Percentiles rank a stretch among this genome's conserved stretches.
Conservation (phyloP, 2,797 vertebrate species). For the Clarias laeviceps region DNA sequence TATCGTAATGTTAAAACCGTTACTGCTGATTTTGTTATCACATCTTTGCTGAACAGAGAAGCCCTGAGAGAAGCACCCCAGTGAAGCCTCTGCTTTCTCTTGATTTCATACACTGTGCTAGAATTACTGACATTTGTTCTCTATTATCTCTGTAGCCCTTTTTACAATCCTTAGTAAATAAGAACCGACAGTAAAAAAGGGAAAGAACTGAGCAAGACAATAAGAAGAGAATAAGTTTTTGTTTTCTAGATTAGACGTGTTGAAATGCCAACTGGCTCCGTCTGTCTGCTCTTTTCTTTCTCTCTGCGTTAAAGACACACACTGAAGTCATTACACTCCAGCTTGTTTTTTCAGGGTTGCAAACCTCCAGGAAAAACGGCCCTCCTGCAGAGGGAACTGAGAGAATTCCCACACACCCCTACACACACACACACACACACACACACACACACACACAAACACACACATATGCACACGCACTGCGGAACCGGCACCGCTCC, state of each 20-base stretch:
- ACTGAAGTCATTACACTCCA: conserved; percentile 72
- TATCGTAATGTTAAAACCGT: background rate
- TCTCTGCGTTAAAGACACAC: conserved; percentile 28
- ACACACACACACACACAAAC: conserved; percentile 2
- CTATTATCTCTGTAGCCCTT: background rate
- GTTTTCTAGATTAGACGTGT: background rate
- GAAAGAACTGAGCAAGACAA: background rate
- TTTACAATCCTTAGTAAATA: background rate
- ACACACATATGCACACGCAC: conserved; percentile 31
- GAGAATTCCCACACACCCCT: conserved; percentile 70
- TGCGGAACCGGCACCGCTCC: conserved; percentile 36
- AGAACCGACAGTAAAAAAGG: background rate
- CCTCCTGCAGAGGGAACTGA: conserved; percentile 66
- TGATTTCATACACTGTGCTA: background rate
- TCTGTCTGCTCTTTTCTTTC: conserved; percentile 34
- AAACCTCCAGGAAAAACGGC: conserved; percentile 67
- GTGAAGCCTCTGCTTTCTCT: background rate
- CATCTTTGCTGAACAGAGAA: background rate
- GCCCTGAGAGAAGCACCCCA: background rate
- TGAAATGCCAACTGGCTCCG: conserved; percentile 58
- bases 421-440: conserved; percentile 61
- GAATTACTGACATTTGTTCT: conserved; percentile 9
- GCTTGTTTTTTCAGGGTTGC: conserved; percentile 60
- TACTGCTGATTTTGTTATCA: background rate
- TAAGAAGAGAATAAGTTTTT: conserved; percentile 6